Evolutionary conservation across 2,888 invertebrate species (phyloP).

Genomic region (Drosophila kambysellisi): DNA sequence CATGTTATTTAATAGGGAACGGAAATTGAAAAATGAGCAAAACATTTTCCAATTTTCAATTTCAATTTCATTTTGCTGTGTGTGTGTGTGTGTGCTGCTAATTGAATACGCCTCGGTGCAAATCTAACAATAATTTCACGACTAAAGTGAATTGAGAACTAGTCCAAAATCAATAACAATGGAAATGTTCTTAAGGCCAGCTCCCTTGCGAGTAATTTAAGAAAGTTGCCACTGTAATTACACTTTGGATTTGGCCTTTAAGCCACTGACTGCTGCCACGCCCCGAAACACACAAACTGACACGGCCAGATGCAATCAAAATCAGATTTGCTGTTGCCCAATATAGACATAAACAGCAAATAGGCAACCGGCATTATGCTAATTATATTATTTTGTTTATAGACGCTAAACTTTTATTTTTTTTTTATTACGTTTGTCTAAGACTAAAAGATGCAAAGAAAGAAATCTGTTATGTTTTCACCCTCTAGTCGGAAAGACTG

Average conservation of each 20-base stretch:
- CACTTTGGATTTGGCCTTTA: constrained; percentile 14
- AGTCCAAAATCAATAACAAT: constrained; percentile 22
- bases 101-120: constrained; percentile 40
- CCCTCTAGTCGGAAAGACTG: background rate
- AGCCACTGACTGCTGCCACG: constrained; percentile 4
- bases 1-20: constrained; percentile 44
- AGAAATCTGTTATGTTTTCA: background rate
- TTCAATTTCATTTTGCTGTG: constrained; percentile 31
- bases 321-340: constrained; percentile 44
- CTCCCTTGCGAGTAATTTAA: background rate
- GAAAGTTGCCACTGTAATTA: constrained; percentile 7
- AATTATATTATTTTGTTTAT: constrained; percentile 62
- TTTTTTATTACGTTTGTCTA: constrained; percentile 32
- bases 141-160: constrained; percentile 4
- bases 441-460: background rate
- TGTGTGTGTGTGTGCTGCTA: constrained; percentile 16
- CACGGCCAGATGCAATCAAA: constrained; percentile 43
- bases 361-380: constrained; percentile 51
- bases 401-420: constrained; percentile 14
- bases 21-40: constrained; percentile 46
- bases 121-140: constrained; percentile 3
- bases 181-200: constrained; percentile 6
- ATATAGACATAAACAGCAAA: constrained; percentile 40
- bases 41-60: constrained; percentile 36
- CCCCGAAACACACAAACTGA: constrained; percentile 3